These are phyloP conservation scores for Patagioenas fasciata DNA, from an alignment of 2,113 vertebrate genomes.

Conservation along the genomic window DNA sequence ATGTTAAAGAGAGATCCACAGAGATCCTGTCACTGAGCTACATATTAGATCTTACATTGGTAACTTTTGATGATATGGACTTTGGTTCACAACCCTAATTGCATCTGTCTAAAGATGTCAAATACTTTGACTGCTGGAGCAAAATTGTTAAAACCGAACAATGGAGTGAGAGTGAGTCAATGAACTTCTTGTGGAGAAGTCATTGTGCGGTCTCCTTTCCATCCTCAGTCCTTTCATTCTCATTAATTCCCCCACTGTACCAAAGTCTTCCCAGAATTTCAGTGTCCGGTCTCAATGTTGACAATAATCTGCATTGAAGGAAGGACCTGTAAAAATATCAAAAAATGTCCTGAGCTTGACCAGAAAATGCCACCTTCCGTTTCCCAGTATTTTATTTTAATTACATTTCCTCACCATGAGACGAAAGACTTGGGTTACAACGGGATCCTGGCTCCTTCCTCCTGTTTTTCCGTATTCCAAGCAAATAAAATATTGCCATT, in stretches of 20 bases:
- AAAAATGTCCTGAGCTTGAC: neutral
- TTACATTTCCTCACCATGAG: neutral
- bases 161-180: neutral
- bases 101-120: neutral
- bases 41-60: neutral
- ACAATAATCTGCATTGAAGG: neutral
- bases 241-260: neutral
- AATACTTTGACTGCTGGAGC: neutral
- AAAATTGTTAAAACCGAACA: neutral
- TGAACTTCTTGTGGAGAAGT: neutral
- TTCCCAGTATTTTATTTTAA: neutral
- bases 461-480: neutral
- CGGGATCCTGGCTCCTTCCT: neutral
- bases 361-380: neutral
- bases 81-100: neutral
- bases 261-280: neutral
- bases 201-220: neutral
- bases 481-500: neutral
- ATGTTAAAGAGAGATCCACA: neutral
- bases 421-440: accelerated
- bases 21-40: neutral
- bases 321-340: neutral
- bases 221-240: neutral
- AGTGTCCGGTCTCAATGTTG: neutral
- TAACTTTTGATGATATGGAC: neutral